A percentile compares a stretch with the other conserved stretches of the same genome.
Conservation (phyloP, 2,888 invertebrate genomes). For the Sminthurides aquaticus region DNA sequence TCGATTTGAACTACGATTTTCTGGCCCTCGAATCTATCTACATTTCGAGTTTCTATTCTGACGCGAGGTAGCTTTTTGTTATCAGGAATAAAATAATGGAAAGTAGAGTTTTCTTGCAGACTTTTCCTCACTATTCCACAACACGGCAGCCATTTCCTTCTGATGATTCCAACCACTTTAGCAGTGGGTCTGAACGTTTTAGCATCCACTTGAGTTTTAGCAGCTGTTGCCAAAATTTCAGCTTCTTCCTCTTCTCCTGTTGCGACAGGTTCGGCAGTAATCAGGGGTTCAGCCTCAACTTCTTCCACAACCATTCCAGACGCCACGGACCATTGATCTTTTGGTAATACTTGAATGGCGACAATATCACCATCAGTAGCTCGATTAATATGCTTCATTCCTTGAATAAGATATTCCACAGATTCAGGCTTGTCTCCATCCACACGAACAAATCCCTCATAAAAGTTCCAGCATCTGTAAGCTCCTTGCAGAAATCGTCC, state of each 20-base stretch:
- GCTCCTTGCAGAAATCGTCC: constrained; percentile 39
- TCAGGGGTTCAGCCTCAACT: constrained; percentile 44
- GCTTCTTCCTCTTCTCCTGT: constrained; percentile 62
- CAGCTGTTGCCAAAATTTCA: constrained; percentile 42
- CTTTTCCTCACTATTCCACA: constrained; percentile 87
- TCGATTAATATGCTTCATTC: constrained; percentile 76
- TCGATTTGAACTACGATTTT: constrained; percentile 93
- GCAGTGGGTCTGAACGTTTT: constrained; percentile 58
- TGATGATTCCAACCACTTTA: constrained; percentile 84
- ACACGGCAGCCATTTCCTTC: constrained; percentile 94
- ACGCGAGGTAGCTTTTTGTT: constrained; percentile 90
- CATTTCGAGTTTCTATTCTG: constrained; percentile 89
- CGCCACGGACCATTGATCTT: constrained; percentile 83
- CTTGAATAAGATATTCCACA: constrained; percentile 64
- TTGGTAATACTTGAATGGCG: constrained; percentile 78
- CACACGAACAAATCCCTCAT: constrained; percentile 38
- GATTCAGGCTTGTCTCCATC: constrained; percentile 25
- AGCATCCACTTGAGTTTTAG: constrained; percentile 41
- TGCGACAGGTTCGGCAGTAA: constrained; percentile 53
- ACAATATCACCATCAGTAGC: constrained; percentile 92
- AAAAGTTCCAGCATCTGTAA: constrained; percentile 39
- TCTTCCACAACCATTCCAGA: constrained; percentile 57
- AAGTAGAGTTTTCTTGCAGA: constrained; percentile 56
- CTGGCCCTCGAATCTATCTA: constrained; percentile 68
- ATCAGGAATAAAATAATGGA: constrained; percentile 88